Percentiles rank a stretch among this genome's conserved stretches.
phyloP scores from a whole-genome alignment of 1,140 invertebrate species.

The Tetragonula clypearis region DNA sequence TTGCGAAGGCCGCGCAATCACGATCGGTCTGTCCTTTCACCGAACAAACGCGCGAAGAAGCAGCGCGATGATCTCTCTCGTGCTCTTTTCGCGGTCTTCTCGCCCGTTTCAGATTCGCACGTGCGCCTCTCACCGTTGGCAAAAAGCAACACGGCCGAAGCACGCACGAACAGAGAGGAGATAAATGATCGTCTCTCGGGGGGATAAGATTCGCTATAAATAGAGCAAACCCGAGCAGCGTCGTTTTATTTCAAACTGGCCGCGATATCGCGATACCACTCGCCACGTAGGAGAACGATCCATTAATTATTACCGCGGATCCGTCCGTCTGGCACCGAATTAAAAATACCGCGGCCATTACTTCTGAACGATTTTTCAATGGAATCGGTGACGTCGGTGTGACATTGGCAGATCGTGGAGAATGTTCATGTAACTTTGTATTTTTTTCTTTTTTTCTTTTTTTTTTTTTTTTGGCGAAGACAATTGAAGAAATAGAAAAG shows the following conservation, averaged over 20 bases:
- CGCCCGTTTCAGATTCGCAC: slow-evolving; percentile 64
- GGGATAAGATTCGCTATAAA: slow-evolving; percentile 48
- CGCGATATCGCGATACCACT: slow-evolving; percentile 17
- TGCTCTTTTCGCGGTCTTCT: slow-evolving; percentile 15
- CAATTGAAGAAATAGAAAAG: no score
- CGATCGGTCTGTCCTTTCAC: slow-evolving; percentile 33
- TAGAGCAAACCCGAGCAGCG: slow-evolving; percentile 19
- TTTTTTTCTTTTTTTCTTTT: no score
- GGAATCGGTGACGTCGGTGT: neutral
- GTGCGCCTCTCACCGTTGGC: slow-evolving; percentile 69
- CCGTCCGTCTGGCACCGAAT: neutral
- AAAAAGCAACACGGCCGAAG: slow-evolving; percentile 46
- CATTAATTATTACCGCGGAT: slow-evolving; percentile 34
- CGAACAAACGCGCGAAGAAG: neutral
- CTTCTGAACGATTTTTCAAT: neutral
- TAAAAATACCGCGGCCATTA: slow-evolving; percentile 2
- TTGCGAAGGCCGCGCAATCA: slow-evolving; percentile 9
- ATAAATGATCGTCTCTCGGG: slow-evolving; percentile 50
- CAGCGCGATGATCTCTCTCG: neutral
- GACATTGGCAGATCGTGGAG: no score
- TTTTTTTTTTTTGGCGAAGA: no score
- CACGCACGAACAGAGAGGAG: slow-evolving; percentile 39
- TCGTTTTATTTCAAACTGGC: slow-evolving; percentile 31
- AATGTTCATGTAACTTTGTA: no score
- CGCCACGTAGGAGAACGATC: neutral